Percentiles rank a stretch among this genome's conserved stretches.
These are phyloP conservation scores for Antedon bifida DNA, from an alignment of 35 echinoderm and acorn worm genomes.

Conservation along the genomic window DNA sequence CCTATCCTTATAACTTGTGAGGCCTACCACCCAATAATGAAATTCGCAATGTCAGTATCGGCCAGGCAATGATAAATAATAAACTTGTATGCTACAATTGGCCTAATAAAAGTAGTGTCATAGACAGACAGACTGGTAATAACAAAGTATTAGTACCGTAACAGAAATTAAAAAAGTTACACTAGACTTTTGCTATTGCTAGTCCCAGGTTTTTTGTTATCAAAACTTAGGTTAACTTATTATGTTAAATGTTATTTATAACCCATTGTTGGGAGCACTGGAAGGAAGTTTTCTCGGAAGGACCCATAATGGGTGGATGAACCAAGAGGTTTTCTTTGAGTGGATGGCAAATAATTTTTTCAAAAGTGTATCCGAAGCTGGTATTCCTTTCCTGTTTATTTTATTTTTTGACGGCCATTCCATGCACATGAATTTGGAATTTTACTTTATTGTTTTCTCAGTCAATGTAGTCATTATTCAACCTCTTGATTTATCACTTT, in stretches of 20 bases:
- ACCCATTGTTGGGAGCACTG: slow-evolving; percentile 23
- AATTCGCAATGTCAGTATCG: too few relatives aligned
- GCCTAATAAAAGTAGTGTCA: too few relatives aligned
- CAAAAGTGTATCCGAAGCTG: slow-evolving; percentile 2
- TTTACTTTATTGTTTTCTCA: slow-evolving; percentile 34
- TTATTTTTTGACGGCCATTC: slow-evolving; percentile 6
- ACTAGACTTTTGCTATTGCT: too few relatives aligned
- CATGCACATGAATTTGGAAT: neutral
- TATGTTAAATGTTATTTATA: slow-evolving; percentile 1
- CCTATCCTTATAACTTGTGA: too few relatives aligned
- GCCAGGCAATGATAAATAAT: too few relatives aligned
- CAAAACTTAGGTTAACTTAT: neutral
- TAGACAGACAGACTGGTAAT: too few relatives aligned
- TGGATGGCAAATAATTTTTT: slow-evolving; percentile 33
- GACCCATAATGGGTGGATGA: slow-evolving; percentile 34
- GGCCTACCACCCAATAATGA: too few relatives aligned
- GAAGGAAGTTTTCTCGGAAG: slow-evolving; percentile 22
- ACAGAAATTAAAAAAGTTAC: too few relatives aligned
- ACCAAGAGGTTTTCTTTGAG: slow-evolving; percentile 21
- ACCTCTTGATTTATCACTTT: slow-evolving; percentile 50
- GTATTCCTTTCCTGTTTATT: slow-evolving; percentile 10
- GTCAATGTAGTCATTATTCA: slow-evolving; percentile 49
- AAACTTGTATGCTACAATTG: too few relatives aligned
- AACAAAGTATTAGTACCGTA: too few relatives aligned
- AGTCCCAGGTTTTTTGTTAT: neutral